Percentiles rank a stretch among this genome's conserved stretches.
These are phyloP conservation scores for Tetrax tetrax DNA, from an alignment of 2,113 vertebrate species.

Conservation along the genomic window DNA sequence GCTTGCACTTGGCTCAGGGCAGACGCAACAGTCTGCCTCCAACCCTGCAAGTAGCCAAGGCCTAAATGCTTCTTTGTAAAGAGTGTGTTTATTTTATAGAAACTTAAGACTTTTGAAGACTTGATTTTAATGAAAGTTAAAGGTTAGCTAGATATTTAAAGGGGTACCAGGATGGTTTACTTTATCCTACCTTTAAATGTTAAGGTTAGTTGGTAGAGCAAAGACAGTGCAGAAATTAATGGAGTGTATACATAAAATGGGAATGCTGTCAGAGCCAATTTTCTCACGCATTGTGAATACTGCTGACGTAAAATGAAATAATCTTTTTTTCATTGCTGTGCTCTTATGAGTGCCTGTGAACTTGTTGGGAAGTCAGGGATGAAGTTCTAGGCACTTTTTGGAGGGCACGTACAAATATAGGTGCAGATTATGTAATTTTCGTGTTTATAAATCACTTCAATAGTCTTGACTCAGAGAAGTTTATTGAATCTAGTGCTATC, in stretches of 20 bases:
- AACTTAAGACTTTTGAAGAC: background rate
- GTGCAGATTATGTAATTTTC: background rate
- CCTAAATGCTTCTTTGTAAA: background rate
- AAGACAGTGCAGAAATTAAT: constrained; percentile 1
- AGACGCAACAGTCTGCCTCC: background rate
- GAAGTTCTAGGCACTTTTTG: background rate
- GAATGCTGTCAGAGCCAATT: background rate
- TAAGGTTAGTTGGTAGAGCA: background rate
- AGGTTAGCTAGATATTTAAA: constrained; percentile 5
- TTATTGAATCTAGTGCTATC: background rate
- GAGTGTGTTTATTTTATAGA: background rate
- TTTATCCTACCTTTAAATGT: constrained; percentile 37
- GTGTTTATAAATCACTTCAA: background rate
- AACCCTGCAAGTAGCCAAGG: background rate
- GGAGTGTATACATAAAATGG: background rate
- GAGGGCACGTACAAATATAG: background rate
- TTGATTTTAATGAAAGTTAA: background rate
- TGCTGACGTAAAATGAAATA: constrained; percentile 4
- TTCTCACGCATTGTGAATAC: background rate
- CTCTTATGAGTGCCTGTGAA: background rate
- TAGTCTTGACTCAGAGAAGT: background rate
- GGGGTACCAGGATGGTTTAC: background rate
- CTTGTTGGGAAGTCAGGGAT: background rate
- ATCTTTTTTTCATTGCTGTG: background rate
- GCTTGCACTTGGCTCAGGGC: background rate